Base-by-base conservation (phyloP, 2,888 invertebrate genomes). In the Hirtodrosophila duncani region DNA sequence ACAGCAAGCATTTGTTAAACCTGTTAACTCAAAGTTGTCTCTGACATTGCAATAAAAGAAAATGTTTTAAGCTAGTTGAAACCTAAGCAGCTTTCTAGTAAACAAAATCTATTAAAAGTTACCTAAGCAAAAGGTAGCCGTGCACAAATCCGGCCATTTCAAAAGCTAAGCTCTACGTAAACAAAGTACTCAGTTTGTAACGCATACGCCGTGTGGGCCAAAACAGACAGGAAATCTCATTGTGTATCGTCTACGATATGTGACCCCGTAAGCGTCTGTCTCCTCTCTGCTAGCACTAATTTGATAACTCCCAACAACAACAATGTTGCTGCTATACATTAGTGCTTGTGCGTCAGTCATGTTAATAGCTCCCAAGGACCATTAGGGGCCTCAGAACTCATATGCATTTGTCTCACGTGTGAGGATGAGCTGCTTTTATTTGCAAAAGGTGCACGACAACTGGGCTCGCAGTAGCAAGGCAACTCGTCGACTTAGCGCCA, bases 341-440 rank as follows among this genome's bases (percentile, higher is more conserved):
- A 16, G 13, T 30, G 14, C 33, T 18, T 26, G 37, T 41, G 24
- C 43, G 58, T 34, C 31, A 51, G 67, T 38, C 77, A 50, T 34
- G 59, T 55, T 72, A 77, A 71, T 65, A 62, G 78, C 43, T 23
- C 24, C 16, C 31, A 11, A 34, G 21, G 36, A 51, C 38, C 57
- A 64, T 60, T 67, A 57, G 48, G 44, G 50, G 45, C 23, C 52
- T 63, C 39, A 50, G 62, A 63, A 72, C 74, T 74, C 79, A 78
- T 69, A 69, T 63, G 79, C 60, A 71, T 74, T 74, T 74, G 63
- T 51, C 77, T 71, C 77, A 70, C 77, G 77, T 75, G 77, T 74
- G 42, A 45, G 45, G n/a, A n/a, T n/a, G n/a, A 30, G 23, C 34
- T 38, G 33, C 63, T 70, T 74, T 74, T 74, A 74, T 63, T 69